A percentile compares a stretch with the other conserved stretches of the same genome.
These are phyloP conservation scores for Drosophila erecta DNA, from an alignment of 1,140 invertebrate genomes.

Conservation along the genomic window DNA sequence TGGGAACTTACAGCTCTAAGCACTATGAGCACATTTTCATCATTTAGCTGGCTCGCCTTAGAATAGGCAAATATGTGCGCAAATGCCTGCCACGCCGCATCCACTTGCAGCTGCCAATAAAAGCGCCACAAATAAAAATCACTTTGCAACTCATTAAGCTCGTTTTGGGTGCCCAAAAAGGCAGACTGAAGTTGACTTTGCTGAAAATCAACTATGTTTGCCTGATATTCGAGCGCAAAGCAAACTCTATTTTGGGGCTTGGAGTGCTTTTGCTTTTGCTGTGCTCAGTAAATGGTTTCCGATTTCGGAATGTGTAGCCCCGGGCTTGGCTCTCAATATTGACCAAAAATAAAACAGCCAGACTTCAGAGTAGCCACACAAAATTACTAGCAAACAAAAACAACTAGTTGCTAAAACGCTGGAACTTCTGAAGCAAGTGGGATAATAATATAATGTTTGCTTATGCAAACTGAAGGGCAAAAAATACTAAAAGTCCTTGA, in stretches of 20 bases:
- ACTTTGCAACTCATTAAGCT: conserved; percentile 57
- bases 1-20: conserved; percentile 51
- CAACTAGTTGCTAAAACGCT: too few species aligned
- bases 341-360: background rate
- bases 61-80: conserved; percentile 73
- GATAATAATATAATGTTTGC: too few species aligned
- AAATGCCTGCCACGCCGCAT: conserved; percentile 51
- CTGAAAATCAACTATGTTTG: conserved; percentile 50
- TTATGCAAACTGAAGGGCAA: too few species aligned
- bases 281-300: conserved; percentile 27
- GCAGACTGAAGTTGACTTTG: conserved; percentile 50
- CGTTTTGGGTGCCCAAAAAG: conserved; percentile 43
- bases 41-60: conserved; percentile 27
- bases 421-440: background rate
- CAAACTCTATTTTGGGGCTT: conserved; percentile 52
- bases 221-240: conserved; percentile 29
- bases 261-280: conserved; percentile 44
- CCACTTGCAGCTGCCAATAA: conserved; percentile 42
- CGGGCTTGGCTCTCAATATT: background rate
- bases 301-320: conserved; percentile 6
- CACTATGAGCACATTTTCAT: conserved; percentile 49
- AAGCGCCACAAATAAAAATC: conserved; percentile 12
- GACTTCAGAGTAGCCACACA: background rate
- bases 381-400: background rate
- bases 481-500: too few species aligned